Evolutionary conservation across 2,113 vertebrate species (phyloP).

Genomic region (Catharus fuscescens): DNA sequence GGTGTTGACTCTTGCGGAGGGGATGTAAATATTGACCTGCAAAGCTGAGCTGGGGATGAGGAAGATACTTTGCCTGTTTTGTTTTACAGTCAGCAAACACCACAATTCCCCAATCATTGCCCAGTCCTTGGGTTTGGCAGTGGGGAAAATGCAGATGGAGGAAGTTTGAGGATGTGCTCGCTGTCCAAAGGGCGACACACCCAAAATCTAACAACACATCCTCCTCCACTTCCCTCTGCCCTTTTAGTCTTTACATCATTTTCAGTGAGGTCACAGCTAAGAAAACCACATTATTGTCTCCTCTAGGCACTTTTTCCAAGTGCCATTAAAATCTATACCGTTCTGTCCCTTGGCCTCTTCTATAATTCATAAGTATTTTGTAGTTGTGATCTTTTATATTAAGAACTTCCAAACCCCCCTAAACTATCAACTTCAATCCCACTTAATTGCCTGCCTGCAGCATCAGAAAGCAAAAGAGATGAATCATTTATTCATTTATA

Average conservation of each 20-base stretch:
- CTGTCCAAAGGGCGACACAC: too few species aligned
- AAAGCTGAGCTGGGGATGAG: background rate
- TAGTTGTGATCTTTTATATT: background rate
- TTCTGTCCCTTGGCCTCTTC: background rate
- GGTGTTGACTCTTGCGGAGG: background rate
- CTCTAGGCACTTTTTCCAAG: background rate
- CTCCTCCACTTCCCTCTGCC: background rate
- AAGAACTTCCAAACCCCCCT: background rate
- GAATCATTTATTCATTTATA: conserved; percentile 5
- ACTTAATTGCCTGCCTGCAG: conserved; percentile 20
- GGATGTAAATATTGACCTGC: conserved; percentile 10
- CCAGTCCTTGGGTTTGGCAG: background rate
- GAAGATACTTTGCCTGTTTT: background rate
- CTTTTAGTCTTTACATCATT: background rate
- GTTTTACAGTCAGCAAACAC: background rate
- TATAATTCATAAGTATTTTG: conserved; percentile 27
- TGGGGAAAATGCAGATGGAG: background rate
- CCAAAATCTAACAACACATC: fast-evolving
- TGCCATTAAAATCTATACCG: background rate
- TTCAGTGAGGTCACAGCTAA: background rate
- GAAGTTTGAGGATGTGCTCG: background rate
- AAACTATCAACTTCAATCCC: background rate
- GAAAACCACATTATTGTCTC: background rate
- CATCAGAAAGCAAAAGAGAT: background rate
- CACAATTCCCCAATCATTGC: background rate